Conservation (phyloP, 2,797 vertebrate species). For the Kryptolebias ocellatus region DNA sequence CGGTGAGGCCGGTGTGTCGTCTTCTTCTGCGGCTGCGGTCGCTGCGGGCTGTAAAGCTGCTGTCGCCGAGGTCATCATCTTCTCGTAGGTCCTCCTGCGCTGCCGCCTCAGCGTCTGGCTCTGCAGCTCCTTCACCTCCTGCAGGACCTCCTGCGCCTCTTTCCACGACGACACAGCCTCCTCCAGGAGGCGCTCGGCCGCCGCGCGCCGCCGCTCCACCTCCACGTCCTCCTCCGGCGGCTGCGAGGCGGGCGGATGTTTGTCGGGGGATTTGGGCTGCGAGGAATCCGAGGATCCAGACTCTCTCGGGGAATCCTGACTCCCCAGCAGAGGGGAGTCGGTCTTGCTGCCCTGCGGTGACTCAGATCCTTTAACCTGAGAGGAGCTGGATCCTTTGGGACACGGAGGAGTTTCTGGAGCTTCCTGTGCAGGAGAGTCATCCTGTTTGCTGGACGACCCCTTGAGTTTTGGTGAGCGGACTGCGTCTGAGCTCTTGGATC, state of each 20-base stretch:
- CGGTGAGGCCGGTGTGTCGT: slow-evolving; percentile 59
- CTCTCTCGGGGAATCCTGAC: slow-evolving; percentile 24
- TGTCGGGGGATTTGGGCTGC: slow-evolving; percentile 39
- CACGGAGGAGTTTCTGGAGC: neutral
- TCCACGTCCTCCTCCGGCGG: slow-evolving; percentile 69
- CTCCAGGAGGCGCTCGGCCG: slow-evolving; percentile 89
- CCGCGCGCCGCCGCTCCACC: slow-evolving; percentile 82
- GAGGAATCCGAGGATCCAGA: slow-evolving; percentile 52
- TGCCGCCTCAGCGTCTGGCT: slow-evolving; percentile 88
- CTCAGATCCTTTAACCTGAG: slow-evolving; percentile 30
- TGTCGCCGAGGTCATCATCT: slow-evolving; percentile 52
- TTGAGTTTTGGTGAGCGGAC: slow-evolving; percentile 26
- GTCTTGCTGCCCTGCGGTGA: slow-evolving; percentile 15
- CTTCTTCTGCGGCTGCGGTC: slow-evolving; percentile 44
- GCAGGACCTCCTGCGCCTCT: slow-evolving; percentile 91
- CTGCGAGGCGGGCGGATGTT: slow-evolving; percentile 14
- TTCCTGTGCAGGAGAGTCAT: slow-evolving; percentile 13
- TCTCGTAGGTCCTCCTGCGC: slow-evolving; percentile 67
- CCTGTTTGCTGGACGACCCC: slow-evolving; percentile 1
- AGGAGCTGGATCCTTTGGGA: slow-evolving; percentile 5
- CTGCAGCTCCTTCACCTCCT: slow-evolving; percentile 93
- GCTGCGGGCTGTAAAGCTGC: neutral
- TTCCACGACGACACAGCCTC: slow-evolving; percentile 93
- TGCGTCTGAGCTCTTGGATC: neutral
- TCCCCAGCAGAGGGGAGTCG: slow-evolving; percentile 9